Conservation (phyloP, 2,113 vertebrate species). For the Dromas ardeola region DNA sequence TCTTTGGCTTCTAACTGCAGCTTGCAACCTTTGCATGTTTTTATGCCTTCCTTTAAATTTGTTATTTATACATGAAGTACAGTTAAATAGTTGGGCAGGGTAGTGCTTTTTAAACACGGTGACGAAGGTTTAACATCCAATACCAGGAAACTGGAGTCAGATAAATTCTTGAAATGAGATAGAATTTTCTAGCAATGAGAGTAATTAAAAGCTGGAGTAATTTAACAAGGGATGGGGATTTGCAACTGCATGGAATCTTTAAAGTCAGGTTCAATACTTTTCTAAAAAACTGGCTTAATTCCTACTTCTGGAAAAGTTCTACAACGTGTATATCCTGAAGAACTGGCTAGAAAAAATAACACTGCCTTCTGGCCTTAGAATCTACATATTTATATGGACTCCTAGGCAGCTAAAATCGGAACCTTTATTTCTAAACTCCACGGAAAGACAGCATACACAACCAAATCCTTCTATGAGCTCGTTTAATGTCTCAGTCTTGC, state of each 20-base stretch:
- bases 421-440: neutral
- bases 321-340: neutral
- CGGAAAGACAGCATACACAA: neutral
- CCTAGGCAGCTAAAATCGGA: neutral
- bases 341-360: neutral
- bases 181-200: neutral
- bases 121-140: neutral
- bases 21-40: neutral
- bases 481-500: neutral
- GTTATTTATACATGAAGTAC: neutral
- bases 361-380: neutral
- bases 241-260: neutral
- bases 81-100: neutral
- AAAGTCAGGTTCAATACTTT: neutral
- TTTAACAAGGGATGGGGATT: neutral
- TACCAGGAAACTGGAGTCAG: neutral
- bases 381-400: neutral
- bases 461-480: neutral
- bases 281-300: neutral
- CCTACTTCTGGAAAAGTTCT: neutral
- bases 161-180: neutral
- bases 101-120: neutral
- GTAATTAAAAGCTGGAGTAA: neutral
- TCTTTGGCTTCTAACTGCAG: neutral
- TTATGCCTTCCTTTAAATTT: neutral